phyloP scores from a whole-genome alignment of 2,797 vertebrate genomes.

The Lerista edwardsae region DNA sequence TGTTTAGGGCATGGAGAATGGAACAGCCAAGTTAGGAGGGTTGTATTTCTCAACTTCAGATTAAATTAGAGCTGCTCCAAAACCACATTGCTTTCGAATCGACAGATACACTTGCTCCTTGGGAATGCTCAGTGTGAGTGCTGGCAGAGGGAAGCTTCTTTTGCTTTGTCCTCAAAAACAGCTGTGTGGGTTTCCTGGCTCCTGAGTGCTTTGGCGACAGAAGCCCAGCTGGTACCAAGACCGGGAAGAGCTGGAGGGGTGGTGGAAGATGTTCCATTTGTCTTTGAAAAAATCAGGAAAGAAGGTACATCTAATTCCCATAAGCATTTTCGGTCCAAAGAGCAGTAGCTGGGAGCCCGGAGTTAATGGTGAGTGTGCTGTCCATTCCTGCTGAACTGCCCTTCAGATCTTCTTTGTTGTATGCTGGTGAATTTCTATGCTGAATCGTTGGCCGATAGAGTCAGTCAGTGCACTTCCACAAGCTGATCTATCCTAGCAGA shows the following conservation, averaged over 20 bases:
- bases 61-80: constrained; percentile 69
- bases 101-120: constrained; percentile 65
- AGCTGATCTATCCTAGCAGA: neutral
- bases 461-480: neutral
- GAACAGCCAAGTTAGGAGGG: constrained; percentile 60
- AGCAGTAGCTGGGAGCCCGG: constrained; percentile 30
- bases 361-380: constrained; percentile 46
- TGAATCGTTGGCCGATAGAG: constrained; percentile 16
- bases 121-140: constrained; percentile 63
- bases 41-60: constrained; percentile 70
- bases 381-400: constrained; percentile 39
- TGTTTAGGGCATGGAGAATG: constrained; percentile 57
- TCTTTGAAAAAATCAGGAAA: constrained; percentile 5
- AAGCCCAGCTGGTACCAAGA: constrained; percentile 54
- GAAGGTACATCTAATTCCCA: constrained; percentile 25
- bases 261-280: constrained; percentile 15
- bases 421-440: neutral
- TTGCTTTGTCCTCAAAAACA: constrained; percentile 59
- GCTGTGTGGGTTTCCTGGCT: constrained; percentile 51
- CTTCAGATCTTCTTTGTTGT: constrained; percentile 27
- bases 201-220: constrained; percentile 36
- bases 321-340: constrained; percentile 27
- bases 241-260: neutral
- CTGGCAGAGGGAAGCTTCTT: constrained; percentile 56
- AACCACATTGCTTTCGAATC: constrained; percentile 61